Evolutionary conservation across 2,113 vertebrate genomes (phyloP), one percentile per base, ranked within the genome.

Genomic region (Synodontis membranacea): DNA sequence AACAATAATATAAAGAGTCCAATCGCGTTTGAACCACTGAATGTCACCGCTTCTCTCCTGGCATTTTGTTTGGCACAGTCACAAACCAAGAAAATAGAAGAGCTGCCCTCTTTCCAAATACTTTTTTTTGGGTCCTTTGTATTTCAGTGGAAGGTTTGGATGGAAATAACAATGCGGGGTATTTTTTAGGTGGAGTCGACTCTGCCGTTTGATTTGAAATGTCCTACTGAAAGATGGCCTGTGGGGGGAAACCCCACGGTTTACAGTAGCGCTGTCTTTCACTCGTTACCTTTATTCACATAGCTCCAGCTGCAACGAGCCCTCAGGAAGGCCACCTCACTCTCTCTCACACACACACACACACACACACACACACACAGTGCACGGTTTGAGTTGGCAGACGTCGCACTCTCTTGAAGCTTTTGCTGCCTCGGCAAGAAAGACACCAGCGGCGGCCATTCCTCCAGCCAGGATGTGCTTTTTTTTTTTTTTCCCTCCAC

Each of bases 381-480:
- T 12, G 42, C 66, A 94, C 94, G 96, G 92, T 96, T 96, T 96
- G 94, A 94, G 92, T 96, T 96, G 95, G 96, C 96, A 96, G 94
- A 86, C 83, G 90, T 92, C 93, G 93, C 94, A 94, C 95, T 96
- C 95, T 96, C 93, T 91, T 95, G 94, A 93, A 96, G 96, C 95
- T 97, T 95, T 96, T 97, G 97, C 97, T 99, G 96, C 95, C 96
- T 98, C 95, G 93, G 97, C 97, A 97, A 96, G 97, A 98, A 97
- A 95, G 95, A 87, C 89, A 96, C 91, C 95, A 96, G 96, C 90
- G 82, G 96, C 85, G 15, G 93, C 91, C 91, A 94, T 91, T 91
- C 89, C 95, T 95, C 95, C 95, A 93, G 95, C 94, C 97, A 97
- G 96, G 95, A 96, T 97, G 96, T 96, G 93, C 96, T 96, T 97